Evolutionary conservation across 2,797 vertebrate genomes (phyloP).

Genomic region (Muscicapa comitata): DNA sequence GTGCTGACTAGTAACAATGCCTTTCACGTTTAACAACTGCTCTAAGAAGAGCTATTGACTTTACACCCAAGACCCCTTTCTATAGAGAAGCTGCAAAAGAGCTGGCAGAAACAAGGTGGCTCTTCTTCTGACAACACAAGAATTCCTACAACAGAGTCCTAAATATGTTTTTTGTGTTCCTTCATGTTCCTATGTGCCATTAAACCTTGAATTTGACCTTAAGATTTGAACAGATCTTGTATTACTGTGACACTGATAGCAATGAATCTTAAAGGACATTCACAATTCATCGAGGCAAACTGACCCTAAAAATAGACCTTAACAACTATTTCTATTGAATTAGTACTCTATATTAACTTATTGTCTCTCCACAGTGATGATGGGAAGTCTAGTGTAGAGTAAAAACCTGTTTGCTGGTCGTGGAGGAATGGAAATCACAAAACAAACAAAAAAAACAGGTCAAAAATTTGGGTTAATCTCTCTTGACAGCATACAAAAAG

Average conservation of each 20-base stretch:
- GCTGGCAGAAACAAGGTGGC: not conserved
- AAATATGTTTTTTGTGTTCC: not conserved
- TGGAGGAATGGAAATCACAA: not conserved
- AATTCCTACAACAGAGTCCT: not conserved
- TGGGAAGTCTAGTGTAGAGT: not conserved
- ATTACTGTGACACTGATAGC: not conserved
- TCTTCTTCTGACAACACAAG: not conserved
- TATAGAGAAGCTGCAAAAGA: not conserved
- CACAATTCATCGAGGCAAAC: not conserved
- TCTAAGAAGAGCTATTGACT: not conserved
- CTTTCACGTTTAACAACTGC: not conserved
- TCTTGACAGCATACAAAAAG: not conserved
- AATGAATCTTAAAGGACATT: not conserved
- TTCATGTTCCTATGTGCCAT: not conserved
- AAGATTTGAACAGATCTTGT: not conserved
- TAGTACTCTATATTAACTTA: not conserved
- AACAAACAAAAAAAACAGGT: not conserved
- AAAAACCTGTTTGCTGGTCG: not conserved
- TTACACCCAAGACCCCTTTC: not conserved
- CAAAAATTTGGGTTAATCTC: constrained; percentile 33
- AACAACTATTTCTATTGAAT: not conserved
- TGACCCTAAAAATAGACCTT: not conserved
- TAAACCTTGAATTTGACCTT: not conserved
- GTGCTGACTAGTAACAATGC: not conserved
- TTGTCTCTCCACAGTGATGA: not conserved